Percentiles rank a stretch among this genome's conserved stretches.
phyloP scores from a whole-genome alignment of 64 coral and sea anemone genomes.

The Astreopora myriophthalma region DNA sequence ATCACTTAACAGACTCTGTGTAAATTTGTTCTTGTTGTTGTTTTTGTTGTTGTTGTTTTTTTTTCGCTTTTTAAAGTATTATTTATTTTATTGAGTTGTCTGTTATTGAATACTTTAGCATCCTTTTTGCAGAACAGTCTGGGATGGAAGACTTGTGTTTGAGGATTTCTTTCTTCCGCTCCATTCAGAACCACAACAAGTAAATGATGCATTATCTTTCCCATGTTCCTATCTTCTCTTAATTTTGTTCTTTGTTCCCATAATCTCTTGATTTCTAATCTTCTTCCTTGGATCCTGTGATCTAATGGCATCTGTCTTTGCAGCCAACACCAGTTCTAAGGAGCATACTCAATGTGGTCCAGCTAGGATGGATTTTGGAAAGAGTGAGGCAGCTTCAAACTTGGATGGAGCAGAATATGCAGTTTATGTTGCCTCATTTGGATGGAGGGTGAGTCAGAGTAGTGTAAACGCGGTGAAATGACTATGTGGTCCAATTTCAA shows the following conservation, averaged over 20 bases:
- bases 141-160: conserved; percentile 88
- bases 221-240: too few species aligned
- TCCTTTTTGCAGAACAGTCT: conserved; percentile 64
- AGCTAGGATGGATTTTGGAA: conserved; percentile 92
- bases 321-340: conserved; percentile 62
- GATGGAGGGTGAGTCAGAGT: conserved; percentile 66
- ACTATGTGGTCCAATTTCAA: not conserved
- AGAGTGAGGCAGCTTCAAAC: conserved; percentile 76
- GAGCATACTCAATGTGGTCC: conserved; percentile 75
- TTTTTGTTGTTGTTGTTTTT: too few species aligned
- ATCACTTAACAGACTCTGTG: too few species aligned
- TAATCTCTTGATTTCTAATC: too few species aligned
- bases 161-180: conserved; percentile 52
- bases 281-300: not conserved
- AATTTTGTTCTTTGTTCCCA: too few species aligned
- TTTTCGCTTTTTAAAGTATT: too few species aligned
- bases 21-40: too few species aligned
- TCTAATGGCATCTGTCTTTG: not conserved
- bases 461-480: not conserved
- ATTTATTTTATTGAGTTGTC: too few species aligned
- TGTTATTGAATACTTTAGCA: too few species aligned
- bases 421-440: conserved; percentile 72
- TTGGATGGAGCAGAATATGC: conserved; percentile 95
- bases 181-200: conserved; percentile 46
- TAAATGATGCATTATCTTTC: not conserved